Conservation (phyloP, 2,797 vertebrate genomes). For the Danio kyathit region DNA sequence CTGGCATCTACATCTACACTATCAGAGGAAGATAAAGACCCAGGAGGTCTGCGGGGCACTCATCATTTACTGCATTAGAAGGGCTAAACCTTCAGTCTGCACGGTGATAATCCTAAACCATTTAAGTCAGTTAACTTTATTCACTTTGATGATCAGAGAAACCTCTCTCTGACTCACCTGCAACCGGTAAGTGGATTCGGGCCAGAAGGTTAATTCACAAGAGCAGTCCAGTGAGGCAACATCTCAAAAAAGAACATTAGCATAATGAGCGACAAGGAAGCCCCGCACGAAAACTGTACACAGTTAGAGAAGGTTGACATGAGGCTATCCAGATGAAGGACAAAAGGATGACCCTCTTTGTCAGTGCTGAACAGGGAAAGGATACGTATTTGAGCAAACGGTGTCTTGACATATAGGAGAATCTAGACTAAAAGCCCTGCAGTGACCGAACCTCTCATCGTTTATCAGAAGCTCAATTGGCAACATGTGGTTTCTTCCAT, state of each 20-base stretch:
- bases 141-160: constrained; percentile 8
- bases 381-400: too few species aligned
- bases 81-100: neutral
- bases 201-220: neutral
- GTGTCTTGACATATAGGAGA: too few species aligned
- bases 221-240: neutral
- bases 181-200: constrained; percentile 19
- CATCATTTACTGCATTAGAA: neutral
- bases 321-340: too few species aligned
- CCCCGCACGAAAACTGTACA: neutral
- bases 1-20: neutral
- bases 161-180: neutral
- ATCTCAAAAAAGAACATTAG: constrained; percentile 9
- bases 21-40: neutral
- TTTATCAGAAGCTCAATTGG: too few species aligned
- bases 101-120: constrained; percentile 38
- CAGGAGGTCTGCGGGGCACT: neutral
- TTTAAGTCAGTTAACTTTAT: constrained; percentile 31
- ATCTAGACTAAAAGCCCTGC: too few species aligned
- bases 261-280: neutral
- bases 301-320: too few species aligned
- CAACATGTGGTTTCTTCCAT: too few species aligned
- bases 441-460: too few species aligned
- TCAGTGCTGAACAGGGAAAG: too few species aligned
- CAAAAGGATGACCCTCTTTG: too few species aligned